Conservation (phyloP, 1,140 invertebrate species). For the Oryctes rhinoceros region DNA sequence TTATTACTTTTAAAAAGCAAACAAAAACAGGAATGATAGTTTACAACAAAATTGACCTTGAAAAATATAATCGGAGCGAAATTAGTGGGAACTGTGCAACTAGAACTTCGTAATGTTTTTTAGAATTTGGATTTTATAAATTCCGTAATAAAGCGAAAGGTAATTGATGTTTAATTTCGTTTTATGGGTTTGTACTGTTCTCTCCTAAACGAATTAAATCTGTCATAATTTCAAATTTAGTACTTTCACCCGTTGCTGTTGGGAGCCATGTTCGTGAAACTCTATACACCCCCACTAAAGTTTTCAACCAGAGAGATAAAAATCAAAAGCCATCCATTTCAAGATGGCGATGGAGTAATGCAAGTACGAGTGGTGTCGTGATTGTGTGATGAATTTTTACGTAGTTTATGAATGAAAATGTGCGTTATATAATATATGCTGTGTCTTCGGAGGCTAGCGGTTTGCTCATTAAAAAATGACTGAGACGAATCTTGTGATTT, state of each 20-base stretch:
- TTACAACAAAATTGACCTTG: background rate
- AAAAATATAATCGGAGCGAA: background rate
- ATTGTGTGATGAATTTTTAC: constrained; percentile 32
- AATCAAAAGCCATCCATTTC: constrained; percentile 40
- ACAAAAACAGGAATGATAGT: too few relatives aligned
- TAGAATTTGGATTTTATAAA: too few relatives aligned
- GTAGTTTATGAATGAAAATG: constrained; percentile 39
- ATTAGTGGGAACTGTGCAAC: background rate
- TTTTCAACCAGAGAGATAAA: constrained; percentile 32
- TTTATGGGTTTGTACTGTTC: too few relatives aligned
- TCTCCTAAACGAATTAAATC: too few relatives aligned
- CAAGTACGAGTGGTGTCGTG: constrained; percentile 27
- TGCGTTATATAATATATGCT: constrained; percentile 46
- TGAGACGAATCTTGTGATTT: constrained; percentile 50
- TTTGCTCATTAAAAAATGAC: constrained; percentile 49
- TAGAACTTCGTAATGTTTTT: too few relatives aligned
- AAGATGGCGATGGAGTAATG: constrained; percentile 33
- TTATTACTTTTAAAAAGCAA: too few relatives aligned
- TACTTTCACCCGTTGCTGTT: background rate
- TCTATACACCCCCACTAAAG: constrained; percentile 15
- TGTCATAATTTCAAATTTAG: background rate
- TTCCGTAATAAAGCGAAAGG: too few relatives aligned
- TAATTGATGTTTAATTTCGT: too few relatives aligned
- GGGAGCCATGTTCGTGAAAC: background rate
- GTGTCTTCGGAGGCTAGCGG: constrained; percentile 43